Evolutionary conservation across 2,888 invertebrate species (phyloP), one percentile per base, ranked within the genome.

Genomic region (Dolomedes plantarius): DNA sequence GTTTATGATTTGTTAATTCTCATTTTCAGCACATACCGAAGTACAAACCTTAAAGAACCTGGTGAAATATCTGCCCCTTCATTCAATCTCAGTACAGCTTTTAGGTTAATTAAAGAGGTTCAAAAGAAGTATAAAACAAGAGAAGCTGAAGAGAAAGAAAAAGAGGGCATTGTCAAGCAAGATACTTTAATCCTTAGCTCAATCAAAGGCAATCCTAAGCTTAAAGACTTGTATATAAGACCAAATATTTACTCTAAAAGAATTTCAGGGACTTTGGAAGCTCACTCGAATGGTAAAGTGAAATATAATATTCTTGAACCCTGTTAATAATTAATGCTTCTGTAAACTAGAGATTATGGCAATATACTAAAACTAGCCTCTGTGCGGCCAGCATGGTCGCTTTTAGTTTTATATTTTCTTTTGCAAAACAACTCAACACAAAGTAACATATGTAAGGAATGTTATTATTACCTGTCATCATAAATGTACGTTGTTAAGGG

Each of bases 41-140:
- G 98, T 92, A 96, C 97, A 90, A 99, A 99, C 92, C 95, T 96
- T 62, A 99, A 99, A 92, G 98, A 98, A 91, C 98, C 98, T 0
- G 99, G 99, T 31, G 98, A 98, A 92, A 93, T 96, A 87, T 95
- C 96, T 1, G 96, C 99, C 0, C 98, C 99, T 0, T 98, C 98
- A 0, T 94, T 97, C 16, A 99, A 99, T 92, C 93, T 99, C 68
- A 98, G 97, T 91, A 98, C 97, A 11, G 98, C 98, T 32, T 98
- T 98, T 92, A 94, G 99, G 89, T 93, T 99, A 77, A 99, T 99
- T 90, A 99, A 99, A 92, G 99, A 99, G 93, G 97, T 98, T 36
- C 99, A 99, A 93, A 98, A 99, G 92, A 97, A 97, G 90, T 99
- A 97, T 92, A 98, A 98, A 92, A 98, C 98, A 0, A 94, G 99